Evolutionary conservation across 2,888 invertebrate genomes (phyloP), one percentile per base, ranked within the genome.

Genomic region (Himalopsyche anomala): DNA sequence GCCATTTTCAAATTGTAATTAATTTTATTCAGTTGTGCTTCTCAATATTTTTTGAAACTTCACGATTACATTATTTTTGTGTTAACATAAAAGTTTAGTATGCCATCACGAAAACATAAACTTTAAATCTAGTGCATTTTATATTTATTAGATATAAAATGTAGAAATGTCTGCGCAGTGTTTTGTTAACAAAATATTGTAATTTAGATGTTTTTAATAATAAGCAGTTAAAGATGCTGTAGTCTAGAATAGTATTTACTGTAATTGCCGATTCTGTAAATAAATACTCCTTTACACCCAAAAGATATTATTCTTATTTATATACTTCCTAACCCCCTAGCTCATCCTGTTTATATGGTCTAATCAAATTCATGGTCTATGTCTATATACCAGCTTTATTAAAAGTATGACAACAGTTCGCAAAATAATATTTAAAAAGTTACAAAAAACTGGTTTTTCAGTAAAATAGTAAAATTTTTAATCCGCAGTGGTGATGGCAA

Each of bases 271-370:
- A 93, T 92, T 91, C 91, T 93, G 93, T 93, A 93, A 92, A 93
- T 93, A 93, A 89, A 89, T 91, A 91, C 92, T 93, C 92, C 92
- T 93, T 92, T 93, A 93, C 92, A 93, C 91, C 91, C 92, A 92
- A 40, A 17, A 38, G 28, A 28, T 28, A 36, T 42, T 54, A 42
- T 82, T 87, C 38, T 87, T 45, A 8, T 80, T 83, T 85, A 19
- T 82, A 62, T 62, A 5, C 4, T 36, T 5, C 42, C 82, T 80
- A 36, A 51, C 51, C 45, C 45, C 45, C 8, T 51, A 51, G 15
- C 15, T 15, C 2, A 4, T 4, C 12, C 11, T 0, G 8, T 45
- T 9, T 4, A 15, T 51, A 5, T 15, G 51, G 15, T 15, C 15
- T 12, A 15, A 51, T 51, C 0, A 51, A 15, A 51, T 51, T 51